Evolutionary conservation across 2,888 invertebrate species (phyloP).

Genomic region (Monopis laevigella): DNA sequence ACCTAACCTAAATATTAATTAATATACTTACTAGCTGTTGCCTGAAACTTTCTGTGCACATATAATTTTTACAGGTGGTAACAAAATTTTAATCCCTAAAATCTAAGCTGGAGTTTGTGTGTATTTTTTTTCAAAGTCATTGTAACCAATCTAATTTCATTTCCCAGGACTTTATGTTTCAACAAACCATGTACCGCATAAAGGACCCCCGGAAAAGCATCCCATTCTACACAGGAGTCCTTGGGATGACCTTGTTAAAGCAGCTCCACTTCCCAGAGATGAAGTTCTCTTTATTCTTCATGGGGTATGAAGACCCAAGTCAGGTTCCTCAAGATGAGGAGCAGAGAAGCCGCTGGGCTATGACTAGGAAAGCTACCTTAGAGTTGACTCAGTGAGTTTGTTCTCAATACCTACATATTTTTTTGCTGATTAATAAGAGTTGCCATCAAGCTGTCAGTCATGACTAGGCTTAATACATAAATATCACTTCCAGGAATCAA

Average conservation of each 20-base stretch:
- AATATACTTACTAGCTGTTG: too few species aligned
- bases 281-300: conserved; percentile 91
- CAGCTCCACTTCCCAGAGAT: conserved; percentile 89
- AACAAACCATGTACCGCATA: conserved; percentile 97
- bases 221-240: conserved; percentile 89
- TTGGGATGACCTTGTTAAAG: conserved; percentile 91
- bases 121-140: background rate
- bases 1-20: too few species aligned
- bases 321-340: conserved; percentile 78
- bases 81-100: too few species aligned
- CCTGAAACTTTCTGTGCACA: too few species aligned
- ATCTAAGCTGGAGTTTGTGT: too few species aligned
- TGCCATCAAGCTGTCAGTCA: too few species aligned
- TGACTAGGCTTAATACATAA: too few species aligned
- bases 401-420: too few species aligned
- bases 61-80: too few species aligned
- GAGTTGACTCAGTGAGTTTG: conserved; percentile 89
- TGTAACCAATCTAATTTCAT: background rate
- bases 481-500: too few species aligned
- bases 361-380: conserved; percentile 84
- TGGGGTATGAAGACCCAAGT: conserved; percentile 84
- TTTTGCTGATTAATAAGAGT: too few species aligned
- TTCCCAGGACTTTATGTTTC: conserved; percentile 88
- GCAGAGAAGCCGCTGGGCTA: conserved; percentile 79
- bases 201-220: conserved; percentile 90